A percentile compares a stretch with the other conserved stretches of the same genome.
phyloP scores from a whole-genome alignment of 2,888 invertebrate species.

The Morpho achilles region DNA sequence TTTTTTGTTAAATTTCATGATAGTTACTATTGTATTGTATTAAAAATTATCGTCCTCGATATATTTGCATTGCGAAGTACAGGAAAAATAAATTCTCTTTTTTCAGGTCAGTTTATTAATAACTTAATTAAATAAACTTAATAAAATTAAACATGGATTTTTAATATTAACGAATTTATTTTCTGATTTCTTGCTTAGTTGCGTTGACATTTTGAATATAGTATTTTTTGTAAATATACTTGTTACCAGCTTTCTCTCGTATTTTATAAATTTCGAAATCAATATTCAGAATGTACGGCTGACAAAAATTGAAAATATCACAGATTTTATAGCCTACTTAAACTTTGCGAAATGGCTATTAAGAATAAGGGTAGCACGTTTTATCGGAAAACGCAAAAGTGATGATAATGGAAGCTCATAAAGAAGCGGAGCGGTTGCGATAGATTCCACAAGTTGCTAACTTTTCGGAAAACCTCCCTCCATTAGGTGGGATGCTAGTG shows the following conservation, averaged over 20 bases:
- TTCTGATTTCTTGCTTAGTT: too few relatives aligned
- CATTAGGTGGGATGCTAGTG: constrained; percentile 67
- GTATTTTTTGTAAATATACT: not conserved
- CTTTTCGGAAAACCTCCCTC: constrained; percentile 58
- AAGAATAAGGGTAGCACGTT: constrained; percentile 70
- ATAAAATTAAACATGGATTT: too few relatives aligned
- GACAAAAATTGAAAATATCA: constrained; percentile 57
- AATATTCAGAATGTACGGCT: constrained; percentile 24
- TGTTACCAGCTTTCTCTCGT: too few relatives aligned
- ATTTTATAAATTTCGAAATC: constrained; percentile 15
- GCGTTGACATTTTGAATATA: not conserved
- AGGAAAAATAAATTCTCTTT: too few relatives aligned
- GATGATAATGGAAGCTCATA: constrained; percentile 74
- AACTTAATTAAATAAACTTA: too few relatives aligned
- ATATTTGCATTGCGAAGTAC: too few relatives aligned
- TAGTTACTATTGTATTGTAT: too few relatives aligned
- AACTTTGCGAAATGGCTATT: constrained; percentile 62
- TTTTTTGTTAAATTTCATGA: too few relatives aligned
- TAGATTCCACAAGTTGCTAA: constrained; percentile 74
- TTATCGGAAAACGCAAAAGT: constrained; percentile 69
- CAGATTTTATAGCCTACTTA: constrained; percentile 60
- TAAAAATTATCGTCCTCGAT: too few relatives aligned
- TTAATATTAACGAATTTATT: too few relatives aligned
- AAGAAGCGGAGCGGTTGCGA: constrained; percentile 64
- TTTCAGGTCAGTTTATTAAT: too few relatives aligned